Percentiles rank a stretch among this genome's conserved stretches.
Evolutionary conservation across 2,888 invertebrate species (phyloP).

Genomic region (Dendrolimus pini): DNA sequence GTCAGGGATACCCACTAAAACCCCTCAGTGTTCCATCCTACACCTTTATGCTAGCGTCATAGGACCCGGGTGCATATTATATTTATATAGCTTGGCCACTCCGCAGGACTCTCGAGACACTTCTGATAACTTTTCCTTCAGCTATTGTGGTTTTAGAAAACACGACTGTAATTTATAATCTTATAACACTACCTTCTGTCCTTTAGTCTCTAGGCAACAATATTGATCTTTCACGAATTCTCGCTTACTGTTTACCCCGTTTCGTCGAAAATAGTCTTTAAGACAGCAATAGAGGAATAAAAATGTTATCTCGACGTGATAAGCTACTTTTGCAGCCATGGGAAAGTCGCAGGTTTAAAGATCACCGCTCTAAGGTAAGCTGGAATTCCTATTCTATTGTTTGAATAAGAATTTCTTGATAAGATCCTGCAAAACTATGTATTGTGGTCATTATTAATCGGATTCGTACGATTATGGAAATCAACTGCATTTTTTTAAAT

Average conservation of each 20-base stretch:
- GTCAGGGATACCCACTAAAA: too few species aligned
- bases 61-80: too few species aligned
- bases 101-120: too few species aligned
- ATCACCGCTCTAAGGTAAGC: constrained; percentile 81
- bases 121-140: too few species aligned
- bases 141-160: too few species aligned
- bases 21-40: too few species aligned
- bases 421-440: neutral
- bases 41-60: too few species aligned
- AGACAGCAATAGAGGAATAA: neutral
- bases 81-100: too few species aligned
- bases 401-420: constrained; percentile 5
- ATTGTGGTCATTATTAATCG: neutral
- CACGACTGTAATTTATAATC: too few species aligned
- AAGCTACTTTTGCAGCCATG: constrained; percentile 83
- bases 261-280: too few species aligned
- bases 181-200: too few species aligned
- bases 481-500: neutral
- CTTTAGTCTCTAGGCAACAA: neutral
- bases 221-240: neutral
- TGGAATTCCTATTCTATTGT: neutral
- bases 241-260: neutral
- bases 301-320: constrained; percentile 82
- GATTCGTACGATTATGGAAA: neutral
- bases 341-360: constrained; percentile 81